Evolutionary conservation across 1,140 invertebrate species (phyloP).

Genomic region (Aphelenchoides avenae): DNA sequence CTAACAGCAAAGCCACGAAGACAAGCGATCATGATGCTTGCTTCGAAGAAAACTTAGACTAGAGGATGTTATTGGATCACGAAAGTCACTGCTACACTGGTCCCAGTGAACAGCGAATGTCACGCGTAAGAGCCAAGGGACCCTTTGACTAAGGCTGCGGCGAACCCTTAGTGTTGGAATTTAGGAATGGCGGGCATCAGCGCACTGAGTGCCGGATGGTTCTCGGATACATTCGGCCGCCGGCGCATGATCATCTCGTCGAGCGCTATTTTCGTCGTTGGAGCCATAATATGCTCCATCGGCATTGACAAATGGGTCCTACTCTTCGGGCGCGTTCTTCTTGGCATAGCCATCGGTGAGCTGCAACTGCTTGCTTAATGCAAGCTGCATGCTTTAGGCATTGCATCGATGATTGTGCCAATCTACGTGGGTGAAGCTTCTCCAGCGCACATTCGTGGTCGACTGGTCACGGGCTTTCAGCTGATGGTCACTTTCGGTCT

Average conservation of each 20-base stretch:
- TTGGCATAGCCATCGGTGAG: conserved; percentile 67
- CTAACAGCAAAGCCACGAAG: too few species aligned
- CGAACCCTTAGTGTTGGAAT: conserved; percentile 46
- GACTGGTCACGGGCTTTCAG: conserved; percentile 66
- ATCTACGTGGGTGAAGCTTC: conserved; percentile 68
- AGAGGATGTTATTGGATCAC: too few species aligned
- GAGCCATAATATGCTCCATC: conserved; percentile 65
- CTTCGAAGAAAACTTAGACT: too few species aligned
- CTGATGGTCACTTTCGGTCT: conserved; percentile 67
- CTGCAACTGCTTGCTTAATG: conserved; percentile 20
- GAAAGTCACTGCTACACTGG: too few species aligned
- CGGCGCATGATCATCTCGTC: conserved; percentile 65
- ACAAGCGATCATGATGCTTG: too few species aligned
- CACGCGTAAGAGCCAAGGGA: too few species aligned
- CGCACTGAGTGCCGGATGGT: conserved; percentile 63
- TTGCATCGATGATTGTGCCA: conserved; percentile 67
- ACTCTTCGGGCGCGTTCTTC: conserved; percentile 65
- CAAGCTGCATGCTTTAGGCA: conserved; percentile 59
- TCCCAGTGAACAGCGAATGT: too few species aligned
- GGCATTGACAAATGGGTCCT: conserved; percentile 63
- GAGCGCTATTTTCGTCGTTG: conserved; percentile 65
- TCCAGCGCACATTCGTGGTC: conserved; percentile 62
- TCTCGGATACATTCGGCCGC: conserved; percentile 64
- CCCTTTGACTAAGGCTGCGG: conserved; percentile 2
- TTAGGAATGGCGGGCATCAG: conserved; percentile 64